Percentiles rank a stretch among this genome's conserved stretches.
Evolutionary conservation across 2,113 vertebrate species (phyloP).

Genomic region (Myodes glareolus): DNA sequence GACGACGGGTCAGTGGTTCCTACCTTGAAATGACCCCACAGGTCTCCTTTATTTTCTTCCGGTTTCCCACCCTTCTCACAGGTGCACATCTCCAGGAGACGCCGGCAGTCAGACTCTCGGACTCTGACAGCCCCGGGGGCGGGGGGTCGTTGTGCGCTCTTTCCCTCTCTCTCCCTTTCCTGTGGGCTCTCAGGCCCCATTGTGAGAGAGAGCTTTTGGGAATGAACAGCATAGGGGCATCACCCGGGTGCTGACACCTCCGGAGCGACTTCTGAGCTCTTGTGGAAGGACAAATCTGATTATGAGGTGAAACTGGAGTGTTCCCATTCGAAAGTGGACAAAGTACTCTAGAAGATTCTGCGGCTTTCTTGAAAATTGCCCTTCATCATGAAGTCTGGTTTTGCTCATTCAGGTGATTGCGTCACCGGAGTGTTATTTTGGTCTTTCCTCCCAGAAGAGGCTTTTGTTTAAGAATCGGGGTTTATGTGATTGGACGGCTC

Average conservation of each 20-base stretch:
- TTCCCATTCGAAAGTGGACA: background rate
- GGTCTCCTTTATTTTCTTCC: background rate
- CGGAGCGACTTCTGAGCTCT: background rate
- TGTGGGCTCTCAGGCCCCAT: background rate
- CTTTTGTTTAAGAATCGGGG: constrained; percentile 69
- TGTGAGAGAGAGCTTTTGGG: background rate
- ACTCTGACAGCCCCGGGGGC: background rate
- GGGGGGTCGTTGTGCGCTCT: background rate
- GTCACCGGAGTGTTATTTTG: constrained; percentile 60
- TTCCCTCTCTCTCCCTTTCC: background rate
- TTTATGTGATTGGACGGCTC: constrained; percentile 66
- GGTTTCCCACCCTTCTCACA: background rate
- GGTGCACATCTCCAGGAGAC: background rate
- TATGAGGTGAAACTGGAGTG: background rate
- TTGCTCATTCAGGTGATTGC: constrained; percentile 57
- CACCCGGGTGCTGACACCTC: background rate
- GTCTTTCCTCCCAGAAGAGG: constrained; percentile 63
- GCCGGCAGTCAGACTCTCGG: background rate
- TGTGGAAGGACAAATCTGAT: background rate
- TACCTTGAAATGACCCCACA: background rate
- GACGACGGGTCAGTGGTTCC: background rate
- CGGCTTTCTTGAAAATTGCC: constrained; percentile 9
- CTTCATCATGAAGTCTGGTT: constrained; percentile 46
- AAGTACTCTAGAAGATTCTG: background rate
- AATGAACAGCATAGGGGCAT: background rate